These are phyloP conservation scores for Hylomyscus alleni DNA, from an alignment of 2,797 vertebrate species.

Conservation along the genomic window DNA sequence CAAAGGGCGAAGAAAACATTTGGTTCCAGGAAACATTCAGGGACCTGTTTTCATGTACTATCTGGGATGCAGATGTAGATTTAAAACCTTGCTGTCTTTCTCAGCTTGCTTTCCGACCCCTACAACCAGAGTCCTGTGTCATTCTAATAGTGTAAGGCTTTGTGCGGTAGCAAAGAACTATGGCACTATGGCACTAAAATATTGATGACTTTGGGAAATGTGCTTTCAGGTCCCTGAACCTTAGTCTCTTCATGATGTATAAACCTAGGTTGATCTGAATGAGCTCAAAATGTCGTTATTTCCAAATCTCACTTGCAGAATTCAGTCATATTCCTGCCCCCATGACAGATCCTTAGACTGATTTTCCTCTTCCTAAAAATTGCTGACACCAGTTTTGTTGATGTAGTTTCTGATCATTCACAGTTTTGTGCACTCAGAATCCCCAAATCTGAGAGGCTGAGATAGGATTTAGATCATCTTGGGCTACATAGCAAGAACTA, in stretches of 20 bases:
- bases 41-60: neutral
- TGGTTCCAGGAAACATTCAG: neutral
- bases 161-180: constrained; percentile 32
- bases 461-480: neutral
- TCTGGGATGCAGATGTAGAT: neutral
- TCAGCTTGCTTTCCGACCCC: neutral
- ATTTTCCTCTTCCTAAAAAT: neutral
- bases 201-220: constrained; percentile 18
- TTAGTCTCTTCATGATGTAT: constrained; percentile 22
- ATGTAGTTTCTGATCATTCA: constrained; percentile 45
- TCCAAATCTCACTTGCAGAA: neutral
- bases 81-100: constrained; percentile 19
- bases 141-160: constrained; percentile 35
- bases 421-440: neutral
- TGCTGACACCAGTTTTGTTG: neutral
- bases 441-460: neutral
- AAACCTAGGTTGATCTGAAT: constrained; percentile 33
- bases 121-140: neutral
- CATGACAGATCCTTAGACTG: constrained; percentile 1
- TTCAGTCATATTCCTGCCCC: constrained; percentile 36
- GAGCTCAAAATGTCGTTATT: constrained; percentile 38
- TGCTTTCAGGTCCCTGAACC: neutral
- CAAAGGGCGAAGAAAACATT: neutral
- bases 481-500: constrained; percentile 16
- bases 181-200: constrained; percentile 23